Evolutionary conservation across 2,113 vertebrate species (phyloP).

Genomic region (Deroptyus accipitrinus): DNA sequence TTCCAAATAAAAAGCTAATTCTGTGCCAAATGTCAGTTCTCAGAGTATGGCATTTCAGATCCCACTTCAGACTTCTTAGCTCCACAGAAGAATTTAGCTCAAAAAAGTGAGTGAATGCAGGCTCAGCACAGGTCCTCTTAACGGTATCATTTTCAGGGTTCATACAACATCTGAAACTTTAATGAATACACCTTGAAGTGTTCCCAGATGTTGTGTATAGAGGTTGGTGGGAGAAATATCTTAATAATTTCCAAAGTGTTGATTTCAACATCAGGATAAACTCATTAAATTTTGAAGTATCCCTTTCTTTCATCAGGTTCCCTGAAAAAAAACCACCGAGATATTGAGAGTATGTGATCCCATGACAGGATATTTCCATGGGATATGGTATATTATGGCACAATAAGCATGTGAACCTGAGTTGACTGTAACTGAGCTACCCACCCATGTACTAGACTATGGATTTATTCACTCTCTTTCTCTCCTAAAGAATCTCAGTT

Average conservation of each 20-base stretch:
- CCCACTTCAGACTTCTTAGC: background rate
- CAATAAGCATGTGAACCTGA: background rate
- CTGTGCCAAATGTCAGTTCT: background rate
- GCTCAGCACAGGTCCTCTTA: background rate
- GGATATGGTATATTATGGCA: background rate
- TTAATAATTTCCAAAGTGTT: background rate
- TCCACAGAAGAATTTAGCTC: background rate
- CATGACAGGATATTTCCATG: background rate
- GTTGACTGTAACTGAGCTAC: background rate
- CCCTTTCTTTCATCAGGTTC: background rate
- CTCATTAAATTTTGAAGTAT: background rate
- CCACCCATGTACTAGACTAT: background rate
- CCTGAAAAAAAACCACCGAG: background rate
- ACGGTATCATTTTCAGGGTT: background rate
- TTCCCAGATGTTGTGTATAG: background rate
- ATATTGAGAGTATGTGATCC: background rate
- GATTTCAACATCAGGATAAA: background rate
- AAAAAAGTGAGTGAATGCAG: background rate
- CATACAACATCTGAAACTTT: background rate
- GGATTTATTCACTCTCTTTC: background rate
- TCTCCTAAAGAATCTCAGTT: background rate
- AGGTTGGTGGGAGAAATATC: background rate
- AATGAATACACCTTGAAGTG: background rate
- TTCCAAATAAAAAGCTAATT: background rate
- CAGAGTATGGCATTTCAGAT: background rate